phyloP scores from a whole-genome alignment of 2,888 invertebrate species.

The Acanthosepion lycidas region DNA sequence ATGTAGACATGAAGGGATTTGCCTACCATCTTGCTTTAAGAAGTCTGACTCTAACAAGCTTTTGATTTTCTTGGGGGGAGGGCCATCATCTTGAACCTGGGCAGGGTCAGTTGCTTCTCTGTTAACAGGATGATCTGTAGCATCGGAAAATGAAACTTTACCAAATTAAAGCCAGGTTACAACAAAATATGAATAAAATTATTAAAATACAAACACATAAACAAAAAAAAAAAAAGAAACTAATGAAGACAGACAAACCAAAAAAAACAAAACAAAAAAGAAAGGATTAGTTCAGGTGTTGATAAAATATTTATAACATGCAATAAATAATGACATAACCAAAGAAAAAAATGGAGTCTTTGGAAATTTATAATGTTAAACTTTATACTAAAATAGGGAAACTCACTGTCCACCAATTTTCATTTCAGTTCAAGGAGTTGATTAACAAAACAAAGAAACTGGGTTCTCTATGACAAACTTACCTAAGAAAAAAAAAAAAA shows the following conservation, averaged over 20 bases:
- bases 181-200: not conserved
- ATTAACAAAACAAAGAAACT: no score
- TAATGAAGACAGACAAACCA: not conserved
- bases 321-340: not conserved
- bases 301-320: not conserved
- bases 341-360: no score
- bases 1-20: not conserved
- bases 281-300: not conserved
- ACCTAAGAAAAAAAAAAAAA: no score
- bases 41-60: constrained; percentile 33
- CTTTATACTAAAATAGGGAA: no score
- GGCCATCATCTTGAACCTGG: not conserved
- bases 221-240: not conserved
- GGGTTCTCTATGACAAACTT: no score
- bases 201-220: not conserved
- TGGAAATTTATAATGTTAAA: no score
- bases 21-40: not conserved
- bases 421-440: no score
- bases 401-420: no score
- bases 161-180: not conserved
- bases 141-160: not conserved
- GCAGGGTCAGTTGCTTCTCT: not conserved
- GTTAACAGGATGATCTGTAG: not conserved
- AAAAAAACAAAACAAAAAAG: not conserved
- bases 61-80: not conserved